Conservation (phyloP, 2,888 invertebrate genomes). For the Apantesis nais region DNA sequence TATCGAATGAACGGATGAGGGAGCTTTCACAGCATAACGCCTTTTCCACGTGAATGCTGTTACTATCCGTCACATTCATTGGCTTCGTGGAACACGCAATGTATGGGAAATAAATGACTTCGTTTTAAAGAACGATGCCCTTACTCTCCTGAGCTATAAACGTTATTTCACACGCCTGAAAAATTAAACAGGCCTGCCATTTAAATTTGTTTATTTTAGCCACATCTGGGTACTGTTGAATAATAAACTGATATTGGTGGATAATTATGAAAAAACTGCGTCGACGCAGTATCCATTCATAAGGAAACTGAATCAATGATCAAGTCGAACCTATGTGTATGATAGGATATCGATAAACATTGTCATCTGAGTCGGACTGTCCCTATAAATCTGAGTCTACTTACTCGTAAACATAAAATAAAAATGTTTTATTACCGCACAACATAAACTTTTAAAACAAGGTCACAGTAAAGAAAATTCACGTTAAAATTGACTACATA, state of each 20-base stretch:
- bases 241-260: slow-evolving; percentile 12
- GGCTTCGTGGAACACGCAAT: slow-evolving; percentile 35
- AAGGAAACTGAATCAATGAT: slow-evolving; percentile 15
- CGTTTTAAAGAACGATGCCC: slow-evolving; percentile 27
- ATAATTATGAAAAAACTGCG: background rate
- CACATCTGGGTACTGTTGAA: slow-evolving; percentile 12
- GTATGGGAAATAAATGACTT: slow-evolving; percentile 29
- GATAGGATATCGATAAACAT: slow-evolving; percentile 63
- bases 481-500: slow-evolving; percentile 62
- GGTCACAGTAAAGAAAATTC: slow-evolving; percentile 67
- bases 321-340: slow-evolving; percentile 48
- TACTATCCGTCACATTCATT: slow-evolving; percentile 36
- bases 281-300: slow-evolving; percentile 6
- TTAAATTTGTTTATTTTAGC: slow-evolving; percentile 21
- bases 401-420: slow-evolving; percentile 70
- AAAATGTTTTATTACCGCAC: slow-evolving; percentile 68
- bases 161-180: slow-evolving; percentile 18
- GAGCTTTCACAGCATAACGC: slow-evolving; percentile 39
- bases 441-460: slow-evolving; percentile 68
- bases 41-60: slow-evolving; percentile 46
- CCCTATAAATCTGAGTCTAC: slow-evolving; percentile 62
- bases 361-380: slow-evolving; percentile 57
- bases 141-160: slow-evolving; percentile 21
- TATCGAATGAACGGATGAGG: slow-evolving; percentile 38
- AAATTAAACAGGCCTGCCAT: slow-evolving; percentile 26